A percentile compares a stretch with the other conserved stretches of the same genome.
Evolutionary conservation across 2,888 invertebrate genomes (phyloP).

Genomic region (Lochmaea capreae): DNA sequence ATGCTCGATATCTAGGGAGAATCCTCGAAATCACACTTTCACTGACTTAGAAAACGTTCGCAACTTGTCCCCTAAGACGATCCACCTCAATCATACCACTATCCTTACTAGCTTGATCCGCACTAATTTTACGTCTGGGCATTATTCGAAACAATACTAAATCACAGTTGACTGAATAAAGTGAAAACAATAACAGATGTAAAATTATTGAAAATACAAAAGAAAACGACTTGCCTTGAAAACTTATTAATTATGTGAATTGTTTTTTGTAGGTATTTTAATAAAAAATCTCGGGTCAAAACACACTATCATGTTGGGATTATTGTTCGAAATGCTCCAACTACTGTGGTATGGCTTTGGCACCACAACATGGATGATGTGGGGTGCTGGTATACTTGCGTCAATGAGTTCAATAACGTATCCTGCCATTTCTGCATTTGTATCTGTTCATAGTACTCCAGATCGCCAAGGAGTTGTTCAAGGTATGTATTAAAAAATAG

Average conservation of each 20-base stretch:
- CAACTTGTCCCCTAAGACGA: no score
- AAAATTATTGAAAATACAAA: no score
- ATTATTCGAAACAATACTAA: no score
- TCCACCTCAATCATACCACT: no score
- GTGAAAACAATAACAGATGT: no score
- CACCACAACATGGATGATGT: slow-evolving; percentile 99
- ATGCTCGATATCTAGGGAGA: no score
- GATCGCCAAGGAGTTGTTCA: slow-evolving; percentile 88
- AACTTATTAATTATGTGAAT: not conserved
- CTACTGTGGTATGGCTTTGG: slow-evolving; percentile 98
- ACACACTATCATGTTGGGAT: slow-evolving; percentile 96
- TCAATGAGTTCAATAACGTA: slow-evolving; percentile 97
- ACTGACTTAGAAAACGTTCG: no score
- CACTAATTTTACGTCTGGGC: no score
- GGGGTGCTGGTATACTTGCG: slow-evolving; percentile 97
- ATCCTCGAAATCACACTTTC: no score
- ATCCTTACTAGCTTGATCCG: no score
- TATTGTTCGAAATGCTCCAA: slow-evolving; percentile 96
- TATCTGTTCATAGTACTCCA: slow-evolving; percentile 96
- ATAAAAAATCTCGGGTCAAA: slow-evolving; percentile 89
- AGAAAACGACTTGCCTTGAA: no score
- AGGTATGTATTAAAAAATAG: slow-evolving; percentile 53
- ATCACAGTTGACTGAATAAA: no score
- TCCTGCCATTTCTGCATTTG: slow-evolving; percentile 98
- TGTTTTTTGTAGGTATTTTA: slow-evolving; percentile 59